These are phyloP conservation scores for Uria aalge DNA, from an alignment of 2,113 vertebrate genomes.

Conservation along the genomic window DNA sequence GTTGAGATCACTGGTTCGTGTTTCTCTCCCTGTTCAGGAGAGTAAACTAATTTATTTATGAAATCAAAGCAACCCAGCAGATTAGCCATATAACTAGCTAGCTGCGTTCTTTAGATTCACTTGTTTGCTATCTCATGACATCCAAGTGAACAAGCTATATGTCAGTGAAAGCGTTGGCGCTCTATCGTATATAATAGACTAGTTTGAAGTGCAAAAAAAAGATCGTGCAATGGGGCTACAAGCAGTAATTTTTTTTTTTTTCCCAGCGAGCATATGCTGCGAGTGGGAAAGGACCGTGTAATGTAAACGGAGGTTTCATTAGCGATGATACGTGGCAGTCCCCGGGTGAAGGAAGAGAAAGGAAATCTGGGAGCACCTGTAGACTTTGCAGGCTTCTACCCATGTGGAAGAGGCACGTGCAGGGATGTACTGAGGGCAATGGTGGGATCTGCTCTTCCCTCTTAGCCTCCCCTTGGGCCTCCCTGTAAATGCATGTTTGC, in stretches of 20 bases:
- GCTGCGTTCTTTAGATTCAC: conserved; percentile 46
- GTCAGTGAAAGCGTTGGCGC: conserved; percentile 65
- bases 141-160: conserved; percentile 70
- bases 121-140: conserved; percentile 67
- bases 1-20: neutral
- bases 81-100: conserved; percentile 63
- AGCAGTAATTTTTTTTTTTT: conserved; percentile 35
- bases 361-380: conserved; percentile 23
- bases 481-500: neutral
- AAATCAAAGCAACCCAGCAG: conserved; percentile 59
- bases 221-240: conserved; percentile 50
- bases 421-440: neutral
- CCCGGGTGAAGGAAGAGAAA: neutral
- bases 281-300: conserved; percentile 36
- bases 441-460: neutral
- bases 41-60: conserved; percentile 60
- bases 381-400: neutral
- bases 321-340: conserved; percentile 16
- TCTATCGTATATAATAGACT: conserved; percentile 54
- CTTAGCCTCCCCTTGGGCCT: neutral
- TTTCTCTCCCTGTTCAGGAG: conserved; percentile 34
- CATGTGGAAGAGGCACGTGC: neutral
- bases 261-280: conserved; percentile 57
- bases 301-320: conserved; percentile 60
- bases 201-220: conserved; percentile 54